phyloP scores from a whole-genome alignment of 2,113 vertebrate genomes.

The Poeciliopsis retropinna region DNA sequence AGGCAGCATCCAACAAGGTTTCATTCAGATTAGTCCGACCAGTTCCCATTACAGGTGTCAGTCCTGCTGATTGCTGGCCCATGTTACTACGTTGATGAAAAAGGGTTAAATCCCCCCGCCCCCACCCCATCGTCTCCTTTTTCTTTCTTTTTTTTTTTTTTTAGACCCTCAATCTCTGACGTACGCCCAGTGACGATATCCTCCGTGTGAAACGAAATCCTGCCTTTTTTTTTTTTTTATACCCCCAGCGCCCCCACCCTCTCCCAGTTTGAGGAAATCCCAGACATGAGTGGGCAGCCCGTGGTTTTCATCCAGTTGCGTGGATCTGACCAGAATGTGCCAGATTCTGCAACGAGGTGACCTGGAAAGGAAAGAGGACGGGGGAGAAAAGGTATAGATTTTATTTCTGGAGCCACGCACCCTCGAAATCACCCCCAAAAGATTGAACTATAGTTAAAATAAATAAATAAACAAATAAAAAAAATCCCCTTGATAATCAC shows the following conservation, averaged over 20 bases:
- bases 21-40: not conserved
- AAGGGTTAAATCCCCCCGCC: constrained; percentile 26
- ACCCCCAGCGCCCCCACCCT: not conserved
- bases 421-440: not conserved
- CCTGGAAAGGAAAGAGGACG: not conserved
- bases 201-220: constrained; percentile 45
- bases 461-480: not conserved
- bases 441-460: not conserved
- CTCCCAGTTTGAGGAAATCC: constrained; percentile 61
- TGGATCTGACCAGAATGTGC: not conserved
- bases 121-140: not conserved
- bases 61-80: not conserved
- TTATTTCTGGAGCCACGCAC: not conserved
- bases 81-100: not conserved
- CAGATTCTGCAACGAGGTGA: constrained; percentile 1
- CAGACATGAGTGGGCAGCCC: constrained; percentile 31
- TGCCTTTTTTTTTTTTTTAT: not conserved
- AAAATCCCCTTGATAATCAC: not conserved
- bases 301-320: not conserved
- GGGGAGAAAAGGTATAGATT: not conserved
- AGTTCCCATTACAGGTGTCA: too few relatives aligned
- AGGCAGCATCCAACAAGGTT: not conserved
- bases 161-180: constrained; percentile 39
- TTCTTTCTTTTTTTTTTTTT: not conserved
- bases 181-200: constrained; percentile 53